phyloP scores from a whole-genome alignment of 1,140 invertebrate genomes.

The Drosophila miranda region DNA sequence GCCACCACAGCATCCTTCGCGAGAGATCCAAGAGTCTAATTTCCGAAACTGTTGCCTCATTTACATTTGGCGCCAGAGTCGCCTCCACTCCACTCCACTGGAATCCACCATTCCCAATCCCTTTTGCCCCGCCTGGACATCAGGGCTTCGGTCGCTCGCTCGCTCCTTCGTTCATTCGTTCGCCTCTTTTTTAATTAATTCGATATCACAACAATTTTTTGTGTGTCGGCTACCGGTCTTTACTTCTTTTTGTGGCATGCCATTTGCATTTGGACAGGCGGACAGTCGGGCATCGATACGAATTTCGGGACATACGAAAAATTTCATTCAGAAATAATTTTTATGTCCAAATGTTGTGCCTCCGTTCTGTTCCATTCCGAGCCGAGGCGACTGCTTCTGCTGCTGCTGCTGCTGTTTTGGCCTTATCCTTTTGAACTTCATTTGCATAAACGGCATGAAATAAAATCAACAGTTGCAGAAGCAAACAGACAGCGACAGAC shows the following conservation, averaged over 20 bases:
- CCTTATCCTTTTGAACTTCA: slow-evolving; percentile 79
- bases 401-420: slow-evolving; percentile 62
- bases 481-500: slow-evolving; percentile 26
- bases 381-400: slow-evolving; percentile 12
- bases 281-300: slow-evolving; percentile 62
- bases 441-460: slow-evolving; percentile 80
- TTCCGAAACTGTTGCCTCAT: slow-evolving; percentile 72
- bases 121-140: slow-evolving; percentile 9
- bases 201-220: slow-evolving; percentile 78
- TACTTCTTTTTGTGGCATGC: slow-evolving; percentile 64
- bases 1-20: background rate
- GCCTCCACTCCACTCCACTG: slow-evolving; percentile 3
- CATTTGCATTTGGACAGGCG: slow-evolving; percentile 70
- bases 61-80: slow-evolving; percentile 71
- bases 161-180: no score
- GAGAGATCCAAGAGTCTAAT: slow-evolving; percentile 44
- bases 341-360: slow-evolving; percentile 72
- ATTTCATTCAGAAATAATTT: slow-evolving; percentile 81
- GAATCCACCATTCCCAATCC: slow-evolving; percentile 37
- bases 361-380: slow-evolving; percentile 1
- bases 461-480: slow-evolving; percentile 79
- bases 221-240: slow-evolving; percentile 74
- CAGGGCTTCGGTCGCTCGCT: no score
- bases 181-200: slow-evolving; percentile 75
- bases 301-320: slow-evolving; percentile 60